Conservation (phyloP, 2,888 invertebrate species). For the Apantesis nais region DNA sequence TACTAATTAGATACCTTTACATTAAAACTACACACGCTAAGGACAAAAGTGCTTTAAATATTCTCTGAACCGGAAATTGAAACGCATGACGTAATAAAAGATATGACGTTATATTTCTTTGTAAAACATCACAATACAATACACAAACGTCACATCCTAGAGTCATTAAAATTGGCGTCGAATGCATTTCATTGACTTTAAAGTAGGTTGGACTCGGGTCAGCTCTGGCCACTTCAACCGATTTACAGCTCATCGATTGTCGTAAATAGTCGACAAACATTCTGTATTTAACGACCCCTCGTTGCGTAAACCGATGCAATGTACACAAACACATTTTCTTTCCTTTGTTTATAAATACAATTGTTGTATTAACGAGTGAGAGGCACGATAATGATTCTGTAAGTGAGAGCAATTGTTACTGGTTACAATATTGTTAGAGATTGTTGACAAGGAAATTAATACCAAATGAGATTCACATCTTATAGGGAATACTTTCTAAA, state of each 20-base stretch:
- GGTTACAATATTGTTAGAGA: not conserved
- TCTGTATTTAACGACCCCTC: slow-evolving; percentile 38
- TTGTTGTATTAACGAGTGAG: not conserved
- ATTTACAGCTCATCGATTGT: slow-evolving; percentile 47
- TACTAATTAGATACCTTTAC: not conserved
- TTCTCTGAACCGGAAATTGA: not conserved
- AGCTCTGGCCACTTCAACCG: slow-evolving; percentile 31
- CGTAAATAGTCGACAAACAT: slow-evolving; percentile 50
- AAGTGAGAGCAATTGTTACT: not conserved
- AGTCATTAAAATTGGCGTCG: slow-evolving; percentile 29
- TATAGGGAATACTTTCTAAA: too few relatives aligned
- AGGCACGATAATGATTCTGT: not conserved
- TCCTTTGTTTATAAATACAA: not conserved
- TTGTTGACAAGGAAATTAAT: too few relatives aligned
- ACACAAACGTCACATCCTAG: slow-evolving; percentile 16
- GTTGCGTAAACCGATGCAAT: slow-evolving; percentile 41
- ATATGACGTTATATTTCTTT: not conserved
- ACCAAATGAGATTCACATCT: too few relatives aligned
- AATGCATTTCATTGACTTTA: slow-evolving; percentile 33
- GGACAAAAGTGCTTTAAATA: not conserved
- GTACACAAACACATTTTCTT: slow-evolving; percentile 2
- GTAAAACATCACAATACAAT: not conserved
- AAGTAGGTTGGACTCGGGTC: slow-evolving; percentile 38
- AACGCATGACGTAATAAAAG: not conserved
- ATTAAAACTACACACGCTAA: not conserved